Conservation (phyloP, 2,113 vertebrate genomes). For the Desmodus rotundus region DNA sequence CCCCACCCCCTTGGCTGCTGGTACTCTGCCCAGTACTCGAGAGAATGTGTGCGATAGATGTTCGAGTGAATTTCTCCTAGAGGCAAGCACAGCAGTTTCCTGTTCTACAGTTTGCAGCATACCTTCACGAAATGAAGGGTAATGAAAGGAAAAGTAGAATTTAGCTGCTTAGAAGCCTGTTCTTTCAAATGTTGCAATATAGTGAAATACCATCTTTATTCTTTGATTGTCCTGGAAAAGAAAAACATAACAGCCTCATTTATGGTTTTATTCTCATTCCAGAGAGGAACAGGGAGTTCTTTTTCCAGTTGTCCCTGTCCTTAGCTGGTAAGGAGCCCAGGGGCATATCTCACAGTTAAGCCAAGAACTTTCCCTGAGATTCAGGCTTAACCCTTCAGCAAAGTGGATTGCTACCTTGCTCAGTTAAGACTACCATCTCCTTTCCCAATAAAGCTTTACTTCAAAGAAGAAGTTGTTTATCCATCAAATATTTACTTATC, state of each 20-base stretch:
- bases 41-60: neutral
- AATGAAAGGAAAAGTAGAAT: neutral
- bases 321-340: neutral
- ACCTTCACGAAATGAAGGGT: neutral
- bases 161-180: neutral
- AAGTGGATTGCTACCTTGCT: neutral
- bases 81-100: neutral
- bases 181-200: neutral
- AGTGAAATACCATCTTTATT: neutral
- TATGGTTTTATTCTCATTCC: conserved; percentile 24
- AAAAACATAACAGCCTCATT: neutral
- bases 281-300: conserved; percentile 32
- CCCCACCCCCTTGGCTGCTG: neutral
- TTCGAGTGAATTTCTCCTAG: neutral
- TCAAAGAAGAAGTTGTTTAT: neutral
- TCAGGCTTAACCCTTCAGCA: neutral
- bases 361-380: conserved; percentile 2
- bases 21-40: neutral
- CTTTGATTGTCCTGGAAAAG: neutral
- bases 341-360: neutral
- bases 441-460: neutral
- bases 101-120: neutral
- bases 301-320: conserved; percentile 24
- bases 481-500: neutral
- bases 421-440: neutral